These are phyloP conservation scores for Proteles cristata DNA, from an alignment of 2,113 vertebrate genomes.

Conservation along the genomic window DNA sequence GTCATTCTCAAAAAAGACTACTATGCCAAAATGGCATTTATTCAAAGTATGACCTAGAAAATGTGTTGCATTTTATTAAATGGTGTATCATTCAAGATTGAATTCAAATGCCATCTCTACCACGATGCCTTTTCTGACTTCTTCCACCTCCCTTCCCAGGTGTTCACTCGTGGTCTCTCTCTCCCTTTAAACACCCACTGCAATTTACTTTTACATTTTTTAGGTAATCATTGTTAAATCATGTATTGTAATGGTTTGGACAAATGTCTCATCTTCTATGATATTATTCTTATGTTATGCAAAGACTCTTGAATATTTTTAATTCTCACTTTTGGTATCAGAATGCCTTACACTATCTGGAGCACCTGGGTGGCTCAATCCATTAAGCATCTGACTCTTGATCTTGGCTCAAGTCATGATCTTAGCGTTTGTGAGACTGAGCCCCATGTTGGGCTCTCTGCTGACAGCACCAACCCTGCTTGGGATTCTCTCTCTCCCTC, in stretches of 20 bases:
- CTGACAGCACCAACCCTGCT: too few relatives aligned
- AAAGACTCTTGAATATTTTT: constrained; percentile 11
- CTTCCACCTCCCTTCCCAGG: background rate
- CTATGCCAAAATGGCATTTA: background rate
- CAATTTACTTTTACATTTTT: constrained; percentile 12
- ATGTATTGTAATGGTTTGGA: background rate
- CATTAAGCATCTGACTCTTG: too few relatives aligned
- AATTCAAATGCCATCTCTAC: constrained; percentile 32
- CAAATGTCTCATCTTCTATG: background rate
- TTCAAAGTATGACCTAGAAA: background rate
- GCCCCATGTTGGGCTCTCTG: too few relatives aligned
- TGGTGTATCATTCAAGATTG: background rate
- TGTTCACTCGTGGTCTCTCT: background rate
- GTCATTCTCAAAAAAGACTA: constrained; percentile 24
- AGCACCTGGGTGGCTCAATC: too few relatives aligned
- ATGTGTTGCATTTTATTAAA: constrained; percentile 3
- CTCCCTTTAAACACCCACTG: background rate
- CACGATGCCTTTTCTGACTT: background rate
- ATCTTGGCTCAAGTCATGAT: too few relatives aligned
- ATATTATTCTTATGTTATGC: background rate
- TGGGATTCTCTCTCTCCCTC: too few relatives aligned
- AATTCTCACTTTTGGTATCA: background rate
- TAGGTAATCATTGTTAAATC: background rate
- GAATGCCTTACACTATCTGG: background rate
- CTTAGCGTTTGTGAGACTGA: too few relatives aligned